Evolutionary conservation across 2,797 vertebrate genomes (phyloP), one percentile per base, ranked within the genome.

Genomic region (Clangula hyemalis): DNA sequence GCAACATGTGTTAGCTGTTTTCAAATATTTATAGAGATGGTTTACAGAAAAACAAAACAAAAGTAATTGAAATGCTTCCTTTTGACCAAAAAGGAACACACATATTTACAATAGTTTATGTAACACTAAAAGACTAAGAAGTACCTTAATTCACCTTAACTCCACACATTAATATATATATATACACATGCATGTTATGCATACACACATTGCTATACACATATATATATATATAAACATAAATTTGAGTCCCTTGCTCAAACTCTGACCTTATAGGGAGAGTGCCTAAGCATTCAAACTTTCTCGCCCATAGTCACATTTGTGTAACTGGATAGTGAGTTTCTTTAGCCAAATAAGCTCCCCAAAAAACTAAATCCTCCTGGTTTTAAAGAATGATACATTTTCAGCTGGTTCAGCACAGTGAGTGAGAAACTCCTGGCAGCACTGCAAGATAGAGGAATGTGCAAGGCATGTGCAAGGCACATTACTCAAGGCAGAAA

Each of bases 21-120:
- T 43, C n/a, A 91, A 95, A 92, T 92, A 92, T 93, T 95, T 93
- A 73, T 17, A 83, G 47, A 49, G 39, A 32, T 17, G 13, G 53
- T 74, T 96, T 85, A 76, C 36, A 66, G 22, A 24, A 77, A 68
- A n/a, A 71, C 76, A 78, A 73, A 25, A 1, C 1, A 5, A 36
- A 66, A 49, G 16, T 92, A 76, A 74, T 68, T 82, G 20, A 25
- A 80, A 27, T 10, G 19, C 5, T 74, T 74, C 65, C 43, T 82
- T 90, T 71, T 28, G 21, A 80, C 39, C 75, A 76, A 70, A 91
- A 87, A 76, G 56, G 87, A 79, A 65, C n/a, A 68, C 12, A 32
- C 20, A 51, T n/a, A 72, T 25, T 49, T 11, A 17, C 30, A n/a
- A 43, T 25, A 65, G 65, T 74, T 87, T 80, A 61, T 8, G 14